Conservation (phyloP, 30 jellyfish, hydroid and myxozoan genomes). For the Cassiopea andromeda region DNA sequence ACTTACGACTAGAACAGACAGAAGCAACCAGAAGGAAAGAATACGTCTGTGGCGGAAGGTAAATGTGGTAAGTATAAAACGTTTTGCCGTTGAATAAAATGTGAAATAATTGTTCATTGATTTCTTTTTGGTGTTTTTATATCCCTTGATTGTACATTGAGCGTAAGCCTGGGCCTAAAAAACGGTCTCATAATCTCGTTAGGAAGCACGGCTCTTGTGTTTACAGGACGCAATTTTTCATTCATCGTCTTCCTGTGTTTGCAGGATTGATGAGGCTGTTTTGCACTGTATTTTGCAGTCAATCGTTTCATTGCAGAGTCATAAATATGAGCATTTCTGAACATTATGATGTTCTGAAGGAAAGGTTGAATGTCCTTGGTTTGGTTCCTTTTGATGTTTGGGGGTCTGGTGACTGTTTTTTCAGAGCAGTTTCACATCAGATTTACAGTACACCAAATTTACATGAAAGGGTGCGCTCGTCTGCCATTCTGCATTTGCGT, state of each 20-base stretch:
- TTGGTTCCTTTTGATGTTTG: constrained; percentile 14
- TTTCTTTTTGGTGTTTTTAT: no score
- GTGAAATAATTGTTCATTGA: no score
- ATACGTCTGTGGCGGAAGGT: background rate
- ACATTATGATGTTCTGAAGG: background rate
- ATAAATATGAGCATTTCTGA: background rate
- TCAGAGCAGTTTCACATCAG: constrained; percentile 19
- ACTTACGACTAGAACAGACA: no score
- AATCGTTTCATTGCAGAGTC: background rate
- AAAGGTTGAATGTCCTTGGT: background rate
- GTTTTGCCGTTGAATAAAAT: background rate
- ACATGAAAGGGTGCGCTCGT: background rate
- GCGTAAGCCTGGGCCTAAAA: background rate
- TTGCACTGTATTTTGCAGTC: background rate
- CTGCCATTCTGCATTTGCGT: background rate
- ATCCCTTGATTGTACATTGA: background rate
- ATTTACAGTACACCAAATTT: background rate
- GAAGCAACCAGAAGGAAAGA: no score
- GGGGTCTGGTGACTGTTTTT: constrained; percentile 13
- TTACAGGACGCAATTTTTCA: no score
- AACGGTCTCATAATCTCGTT: background rate
- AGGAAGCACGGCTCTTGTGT: background rate
- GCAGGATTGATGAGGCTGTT: no score
- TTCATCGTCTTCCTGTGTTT: no score
- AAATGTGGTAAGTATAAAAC: background rate